phyloP scores from a whole-genome alignment of 2,888 invertebrate species.

The Folsomia candida region DNA sequence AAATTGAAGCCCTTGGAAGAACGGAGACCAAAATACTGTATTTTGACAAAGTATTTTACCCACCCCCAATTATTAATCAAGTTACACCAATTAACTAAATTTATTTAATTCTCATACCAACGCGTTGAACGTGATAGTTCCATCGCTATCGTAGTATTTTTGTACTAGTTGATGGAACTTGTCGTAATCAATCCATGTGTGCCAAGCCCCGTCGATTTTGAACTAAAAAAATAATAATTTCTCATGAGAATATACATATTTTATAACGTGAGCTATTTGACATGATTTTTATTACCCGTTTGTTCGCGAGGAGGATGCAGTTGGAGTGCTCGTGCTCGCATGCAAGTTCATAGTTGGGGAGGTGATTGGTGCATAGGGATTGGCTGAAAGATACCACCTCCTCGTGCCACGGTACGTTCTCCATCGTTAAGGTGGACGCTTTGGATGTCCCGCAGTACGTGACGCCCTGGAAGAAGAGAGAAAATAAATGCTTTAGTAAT shows the following conservation, averaged over 20 bases:
- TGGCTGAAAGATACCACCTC: conserved; percentile 59
- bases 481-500: conserved; percentile 29
- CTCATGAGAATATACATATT: not conserved
- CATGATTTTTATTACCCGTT: conserved; percentile 54
- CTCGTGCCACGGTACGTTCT: conserved; percentile 63
- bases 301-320: conserved; percentile 60
- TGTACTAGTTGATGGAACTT: conserved; percentile 57
- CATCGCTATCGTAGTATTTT: conserved; percentile 53
- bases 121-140: conserved; percentile 56
- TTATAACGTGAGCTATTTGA: conserved; percentile 7
- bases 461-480: too few relatives aligned
- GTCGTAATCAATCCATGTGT: conserved; percentile 63
- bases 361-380: conserved; percentile 54
- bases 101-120: too few relatives aligned
- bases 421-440: conserved; percentile 59
- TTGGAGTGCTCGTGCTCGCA: conserved; percentile 64
- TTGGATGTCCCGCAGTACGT: conserved; percentile 62
- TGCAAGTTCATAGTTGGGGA: conserved; percentile 59
- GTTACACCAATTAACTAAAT: too few relatives aligned
- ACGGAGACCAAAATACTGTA: too few relatives aligned
- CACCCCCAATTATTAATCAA: too few relatives aligned
- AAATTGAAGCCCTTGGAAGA: too few relatives aligned
- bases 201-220: conserved; percentile 57
- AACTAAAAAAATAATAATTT: conserved; percentile 36
- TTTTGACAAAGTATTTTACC: too few relatives aligned